A percentile compares a stretch with the other conserved stretches of the same genome.
Evolutionary conservation across 2,113 vertebrate genomes (phyloP).

Genomic region (Mastomys natalensis): DNA sequence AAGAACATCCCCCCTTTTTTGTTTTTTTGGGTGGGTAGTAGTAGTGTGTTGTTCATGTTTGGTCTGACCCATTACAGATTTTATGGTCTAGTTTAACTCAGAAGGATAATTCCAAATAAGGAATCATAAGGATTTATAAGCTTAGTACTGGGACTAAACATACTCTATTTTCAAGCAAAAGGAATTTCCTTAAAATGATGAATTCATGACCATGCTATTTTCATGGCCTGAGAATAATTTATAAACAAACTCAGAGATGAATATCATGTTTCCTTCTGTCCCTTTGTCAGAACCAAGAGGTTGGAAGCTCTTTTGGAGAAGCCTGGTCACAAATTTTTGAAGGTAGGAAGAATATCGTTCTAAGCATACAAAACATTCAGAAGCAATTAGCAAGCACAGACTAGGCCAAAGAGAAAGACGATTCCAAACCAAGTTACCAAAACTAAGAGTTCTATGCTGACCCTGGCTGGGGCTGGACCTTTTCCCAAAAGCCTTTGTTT

Average conservation of each 20-base stretch:
- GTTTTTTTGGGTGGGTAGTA: background rate
- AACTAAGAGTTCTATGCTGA: background rate
- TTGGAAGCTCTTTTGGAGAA: background rate
- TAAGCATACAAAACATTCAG: background rate
- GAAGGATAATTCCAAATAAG: constrained; percentile 79
- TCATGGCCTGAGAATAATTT: constrained; percentile 52
- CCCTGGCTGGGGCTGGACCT: accelerated
- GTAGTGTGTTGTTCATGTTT: constrained; percentile 61
- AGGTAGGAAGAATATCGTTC: background rate
- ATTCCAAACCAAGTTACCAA: background rate
- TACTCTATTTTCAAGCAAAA: constrained; percentile 55
- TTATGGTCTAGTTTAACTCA: constrained; percentile 77
- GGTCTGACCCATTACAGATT: constrained; percentile 70
- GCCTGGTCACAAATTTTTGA: background rate
- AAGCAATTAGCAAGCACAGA: background rate
- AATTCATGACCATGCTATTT: constrained; percentile 61
- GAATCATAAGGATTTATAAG: constrained; percentile 71
- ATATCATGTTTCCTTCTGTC: background rate
- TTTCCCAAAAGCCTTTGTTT: constrained; percentile 10
- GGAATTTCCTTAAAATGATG: constrained; percentile 73
- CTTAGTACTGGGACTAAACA: constrained; percentile 44
- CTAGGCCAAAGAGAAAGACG: background rate
- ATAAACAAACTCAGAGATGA: constrained; percentile 38
- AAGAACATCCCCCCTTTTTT: background rate
- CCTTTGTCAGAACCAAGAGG: constrained; percentile 8